Evolutionary conservation across 2,888 invertebrate species (phyloP), one percentile per base, ranked within the genome.

Genomic region (Dinocampus coccinellae): DNA sequence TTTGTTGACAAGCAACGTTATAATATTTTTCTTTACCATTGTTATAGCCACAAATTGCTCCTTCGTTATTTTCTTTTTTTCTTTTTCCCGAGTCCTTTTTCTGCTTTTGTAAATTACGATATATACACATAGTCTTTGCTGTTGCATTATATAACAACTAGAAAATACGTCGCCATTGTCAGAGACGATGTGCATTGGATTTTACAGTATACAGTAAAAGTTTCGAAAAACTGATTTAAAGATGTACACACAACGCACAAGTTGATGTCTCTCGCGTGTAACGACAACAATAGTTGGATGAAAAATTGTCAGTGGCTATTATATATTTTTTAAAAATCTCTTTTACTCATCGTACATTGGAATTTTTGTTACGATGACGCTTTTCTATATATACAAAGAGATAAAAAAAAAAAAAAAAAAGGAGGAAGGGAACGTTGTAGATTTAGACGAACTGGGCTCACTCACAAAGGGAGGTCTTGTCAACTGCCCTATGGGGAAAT

Each of bases 401-500:
- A 4, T 22, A 29, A 22, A 20, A 60, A 33, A 16, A 57, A 26
- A 24, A 6, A 26, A 29, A 22, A 20, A 34, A 33, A 16, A 26
- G 24, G 13, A 6, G 26, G 11, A 26, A 24, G 10, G 29, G 26
- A 26, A 22, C 11, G 24, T 57, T 11, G n/a, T n/a, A 57, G 26
- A 26, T 24, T 26, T 26, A 57, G 57, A 24, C 57, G n/a, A 1
- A 29, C 57, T 47, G 47, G 47, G 16, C 7, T 47, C 9, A 16
- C 16, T 16, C 47, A 47, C 47, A 47, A 47, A 57, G 57, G 24
- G 52, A 52, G 69, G 71, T 74, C 75, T 66, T 70, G 62, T 74
- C 73, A 77, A 79, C 75, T 79, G 75, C 79, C 70, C 80, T 80
- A 77, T 75, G 72, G 80, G 80, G 80, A 81, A 81, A 81, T 81